Percentiles rank a stretch among this genome's conserved stretches.
These are phyloP conservation scores for Poecilia velifera DNA, from an alignment of 2,797 vertebrate genomes.

Conservation along the genomic window DNA sequence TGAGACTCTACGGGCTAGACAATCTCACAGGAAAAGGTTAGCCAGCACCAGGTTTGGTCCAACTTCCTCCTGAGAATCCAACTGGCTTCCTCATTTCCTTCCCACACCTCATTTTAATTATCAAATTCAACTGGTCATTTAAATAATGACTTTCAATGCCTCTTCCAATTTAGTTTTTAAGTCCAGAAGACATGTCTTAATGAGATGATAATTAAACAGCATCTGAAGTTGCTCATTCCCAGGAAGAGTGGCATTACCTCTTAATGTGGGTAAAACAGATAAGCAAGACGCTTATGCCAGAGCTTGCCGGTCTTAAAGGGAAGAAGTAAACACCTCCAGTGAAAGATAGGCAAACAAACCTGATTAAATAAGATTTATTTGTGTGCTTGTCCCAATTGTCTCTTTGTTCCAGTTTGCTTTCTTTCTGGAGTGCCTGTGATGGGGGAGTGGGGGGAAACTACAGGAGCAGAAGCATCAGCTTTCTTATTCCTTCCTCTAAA, in stretches of 20 bases:
- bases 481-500: conserved; percentile 67
- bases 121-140: conserved; percentile 68
- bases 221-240: conserved; percentile 51
- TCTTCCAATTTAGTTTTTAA: conserved; percentile 48
- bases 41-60: conserved; percentile 64
- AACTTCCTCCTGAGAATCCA: conserved; percentile 47
- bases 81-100: conserved; percentile 43
- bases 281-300: conserved; percentile 37
- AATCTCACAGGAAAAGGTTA: conserved; percentile 54
- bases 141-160: conserved; percentile 56
- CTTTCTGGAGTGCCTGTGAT: conserved; percentile 63
- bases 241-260: conserved; percentile 48
- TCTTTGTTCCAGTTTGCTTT: conserved; percentile 75
- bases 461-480: conserved; percentile 60
- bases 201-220: conserved; percentile 65
- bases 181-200: conserved; percentile 55
- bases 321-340: conserved; percentile 48
- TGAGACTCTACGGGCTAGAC: conserved; percentile 42
- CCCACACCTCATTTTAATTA: conserved; percentile 57
- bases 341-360: conserved; percentile 52
- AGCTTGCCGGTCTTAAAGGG: conserved; percentile 51
- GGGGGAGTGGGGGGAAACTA: conserved; percentile 57
- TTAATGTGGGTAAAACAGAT: conserved; percentile 52
- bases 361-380: conserved; percentile 77
- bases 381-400: conserved; percentile 61